Evolutionary conservation across 2,113 vertebrate species (phyloP).

Genomic region (Callospermophilus lateralis): DNA sequence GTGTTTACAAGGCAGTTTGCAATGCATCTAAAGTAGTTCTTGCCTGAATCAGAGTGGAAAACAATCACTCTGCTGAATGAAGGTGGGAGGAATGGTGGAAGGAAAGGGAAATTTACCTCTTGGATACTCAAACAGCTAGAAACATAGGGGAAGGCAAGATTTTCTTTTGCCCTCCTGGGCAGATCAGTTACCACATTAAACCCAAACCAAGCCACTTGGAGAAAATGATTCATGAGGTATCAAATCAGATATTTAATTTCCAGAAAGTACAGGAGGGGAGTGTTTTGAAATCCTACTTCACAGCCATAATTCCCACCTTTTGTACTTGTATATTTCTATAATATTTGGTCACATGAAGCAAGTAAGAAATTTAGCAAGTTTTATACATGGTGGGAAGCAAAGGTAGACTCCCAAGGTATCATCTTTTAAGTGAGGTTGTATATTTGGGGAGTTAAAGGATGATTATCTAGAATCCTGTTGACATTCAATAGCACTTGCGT

Average conservation of each 20-base stretch:
- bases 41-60: background rate
- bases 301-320: conserved; percentile 7
- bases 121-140: background rate
- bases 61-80: background rate
- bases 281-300: conserved; percentile 50
- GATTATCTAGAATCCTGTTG: background rate
- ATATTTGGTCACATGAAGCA: conserved; percentile 23
- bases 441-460: background rate
- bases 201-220: conserved; percentile 42
- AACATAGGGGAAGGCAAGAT: background rate
- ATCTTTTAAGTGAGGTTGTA: background rate
- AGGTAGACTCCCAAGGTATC: background rate
- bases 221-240: conserved; percentile 28
- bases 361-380: conserved; percentile 5
- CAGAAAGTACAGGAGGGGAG: background rate
- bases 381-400: background rate
- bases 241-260: conserved; percentile 53
- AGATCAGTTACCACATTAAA: background rate
- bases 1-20: background rate
- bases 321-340: background rate
- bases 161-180: background rate
- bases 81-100: background rate
- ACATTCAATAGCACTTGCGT: background rate
- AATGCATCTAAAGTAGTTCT: background rate
- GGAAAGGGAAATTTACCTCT: background rate